phyloP scores from a whole-genome alignment of 2,797 vertebrate genomes.

The Acomys russatus region DNA sequence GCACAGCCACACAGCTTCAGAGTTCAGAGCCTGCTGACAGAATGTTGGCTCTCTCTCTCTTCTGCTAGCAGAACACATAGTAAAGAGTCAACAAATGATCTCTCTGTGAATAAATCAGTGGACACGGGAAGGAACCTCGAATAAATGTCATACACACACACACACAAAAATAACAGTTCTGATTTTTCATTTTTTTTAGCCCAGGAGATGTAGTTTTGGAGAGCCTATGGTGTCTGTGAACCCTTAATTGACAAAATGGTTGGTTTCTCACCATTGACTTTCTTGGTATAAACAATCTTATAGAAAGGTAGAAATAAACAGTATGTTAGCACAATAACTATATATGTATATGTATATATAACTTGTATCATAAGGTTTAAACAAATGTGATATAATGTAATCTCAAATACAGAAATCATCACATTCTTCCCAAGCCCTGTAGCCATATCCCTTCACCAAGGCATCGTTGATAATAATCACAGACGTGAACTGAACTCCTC shows the following conservation, averaged over 20 bases:
- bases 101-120: neutral
- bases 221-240: slow-evolving; percentile 7
- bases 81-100: neutral
- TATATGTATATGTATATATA: neutral
- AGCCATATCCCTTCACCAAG: neutral
- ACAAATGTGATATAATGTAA: neutral
- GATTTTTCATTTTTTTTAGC: neutral
- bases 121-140: neutral
- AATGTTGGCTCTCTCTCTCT: neutral
- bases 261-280: slow-evolving; percentile 34
- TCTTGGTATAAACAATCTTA: slow-evolving; percentile 48
- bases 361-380: neutral
- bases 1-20: neutral
- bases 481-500: neutral
- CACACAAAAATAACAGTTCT: neutral
- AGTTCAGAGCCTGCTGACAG: neutral
- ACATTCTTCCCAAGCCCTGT: neutral
- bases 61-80: neutral
- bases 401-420: slow-evolving; percentile 34
- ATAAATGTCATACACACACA: neutral
- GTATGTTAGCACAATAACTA: neutral
- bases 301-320: slow-evolving; percentile 20
- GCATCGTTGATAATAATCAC: neutral
- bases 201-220: neutral
- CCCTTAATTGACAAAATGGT: slow-evolving; percentile 27